Percentiles rank a stretch among this genome's conserved stretches.
These are phyloP conservation scores for Sweltsa coloradensis DNA, from an alignment of 1,140 invertebrate genomes.

Conservation along the genomic window DNA sequence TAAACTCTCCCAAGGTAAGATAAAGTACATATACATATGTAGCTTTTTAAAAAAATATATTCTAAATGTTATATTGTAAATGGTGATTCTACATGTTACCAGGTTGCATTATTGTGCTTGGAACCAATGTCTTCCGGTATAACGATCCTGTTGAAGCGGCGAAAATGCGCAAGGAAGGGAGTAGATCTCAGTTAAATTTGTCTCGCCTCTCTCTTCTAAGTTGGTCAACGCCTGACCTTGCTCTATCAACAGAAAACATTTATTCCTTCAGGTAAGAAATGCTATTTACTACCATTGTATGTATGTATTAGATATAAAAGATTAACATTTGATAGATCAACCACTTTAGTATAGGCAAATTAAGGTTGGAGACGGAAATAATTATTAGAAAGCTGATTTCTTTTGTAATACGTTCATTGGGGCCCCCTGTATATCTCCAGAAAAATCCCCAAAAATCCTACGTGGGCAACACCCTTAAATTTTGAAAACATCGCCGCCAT, in stretches of 20 bases:
- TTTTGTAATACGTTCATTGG: no score
- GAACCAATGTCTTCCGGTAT: constrained; percentile 86
- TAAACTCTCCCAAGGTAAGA: constrained; percentile 59
- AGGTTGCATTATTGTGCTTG: constrained; percentile 74
- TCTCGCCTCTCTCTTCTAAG: constrained; percentile 73
- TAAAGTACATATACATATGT: no score
- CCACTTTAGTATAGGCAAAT: no score
- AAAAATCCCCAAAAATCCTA: no score
- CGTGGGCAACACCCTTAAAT: no score
- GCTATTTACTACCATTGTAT: background rate
- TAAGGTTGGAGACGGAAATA: no score
- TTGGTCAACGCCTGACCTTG: constrained; percentile 69
- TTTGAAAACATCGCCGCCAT: no score
- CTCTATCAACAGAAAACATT: constrained; percentile 57
- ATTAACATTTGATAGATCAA: background rate
- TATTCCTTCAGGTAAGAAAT: constrained; percentile 7
- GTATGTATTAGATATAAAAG: background rate
- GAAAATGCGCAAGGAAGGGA: constrained; percentile 60
- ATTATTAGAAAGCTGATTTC: no score
- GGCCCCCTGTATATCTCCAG: no score
- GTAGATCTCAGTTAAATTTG: constrained; percentile 49
- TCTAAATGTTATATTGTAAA: no score
- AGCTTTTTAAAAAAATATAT: background rate
- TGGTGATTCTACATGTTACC: constrained; percentile 9
- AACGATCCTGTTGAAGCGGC: constrained; percentile 86